These are phyloP conservation scores for Clarias macrocephalus DNA, from an alignment of 2,113 vertebrate species.

Conservation along the genomic window DNA sequence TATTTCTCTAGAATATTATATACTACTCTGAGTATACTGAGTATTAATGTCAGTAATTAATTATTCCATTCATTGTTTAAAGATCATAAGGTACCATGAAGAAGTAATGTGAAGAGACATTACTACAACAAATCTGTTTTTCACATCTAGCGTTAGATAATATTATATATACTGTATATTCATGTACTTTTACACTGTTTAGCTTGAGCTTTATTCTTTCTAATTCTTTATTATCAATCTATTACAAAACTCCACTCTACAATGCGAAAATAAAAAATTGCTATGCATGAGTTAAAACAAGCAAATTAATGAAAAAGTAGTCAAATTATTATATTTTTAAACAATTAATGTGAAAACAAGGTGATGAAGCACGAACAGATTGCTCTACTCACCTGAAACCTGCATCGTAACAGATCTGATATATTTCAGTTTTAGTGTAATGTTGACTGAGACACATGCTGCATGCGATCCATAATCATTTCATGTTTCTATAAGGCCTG, in stretches of 20 bases:
- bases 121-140: not conserved
- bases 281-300: not conserved
- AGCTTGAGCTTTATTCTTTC: not conserved
- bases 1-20: too few species aligned
- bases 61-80: not conserved
- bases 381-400: not conserved
- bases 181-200: not conserved
- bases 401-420: not conserved
- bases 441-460: not conserved
- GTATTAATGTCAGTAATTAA: not conserved
- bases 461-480: not conserved
- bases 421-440: not conserved
- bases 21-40: not conserved
- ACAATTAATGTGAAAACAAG: not conserved
- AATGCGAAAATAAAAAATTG: not conserved
- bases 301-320: not conserved
- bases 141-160: not conserved
- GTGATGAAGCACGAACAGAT: not conserved
- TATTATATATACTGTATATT: not conserved
- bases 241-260: too few species aligned
- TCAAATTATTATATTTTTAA: not conserved
- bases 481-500: not conserved
- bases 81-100: not conserved
- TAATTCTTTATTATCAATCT: not conserved
- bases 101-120: not conserved